These are phyloP conservation scores for Eudyptes chrysolophus DNA, from an alignment of 2,113 vertebrate genomes.

Conservation along the genomic window DNA sequence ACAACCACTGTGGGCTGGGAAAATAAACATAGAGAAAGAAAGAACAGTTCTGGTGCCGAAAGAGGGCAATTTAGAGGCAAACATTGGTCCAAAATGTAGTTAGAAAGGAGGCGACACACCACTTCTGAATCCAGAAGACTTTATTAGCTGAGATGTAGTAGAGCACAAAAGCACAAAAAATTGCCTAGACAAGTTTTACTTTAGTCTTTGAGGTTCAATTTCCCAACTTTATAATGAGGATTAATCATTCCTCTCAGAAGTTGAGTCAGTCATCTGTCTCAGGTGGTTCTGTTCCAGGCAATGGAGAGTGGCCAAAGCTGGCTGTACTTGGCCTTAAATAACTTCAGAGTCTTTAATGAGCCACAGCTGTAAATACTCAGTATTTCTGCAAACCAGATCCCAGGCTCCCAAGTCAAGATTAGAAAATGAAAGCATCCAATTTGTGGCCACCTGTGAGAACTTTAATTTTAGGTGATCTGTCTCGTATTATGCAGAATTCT, in stretches of 20 bases:
- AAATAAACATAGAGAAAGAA: not conserved
- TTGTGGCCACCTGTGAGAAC: not conserved
- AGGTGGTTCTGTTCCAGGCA: not conserved
- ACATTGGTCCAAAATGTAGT: not conserved
- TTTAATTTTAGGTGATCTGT: not conserved
- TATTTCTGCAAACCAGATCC: not conserved
- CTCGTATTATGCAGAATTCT: not conserved
- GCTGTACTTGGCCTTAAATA: not conserved
- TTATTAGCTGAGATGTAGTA: not conserved
- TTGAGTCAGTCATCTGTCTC: not conserved
- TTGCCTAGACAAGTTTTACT: not conserved
- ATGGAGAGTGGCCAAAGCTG: not conserved
- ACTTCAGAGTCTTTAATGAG: not conserved
- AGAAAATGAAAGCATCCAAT: not conserved
- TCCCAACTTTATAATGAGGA: not conserved
- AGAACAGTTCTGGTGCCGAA: not conserved
- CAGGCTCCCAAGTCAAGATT: not conserved
- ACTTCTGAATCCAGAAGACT: not conserved
- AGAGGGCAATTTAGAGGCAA: not conserved
- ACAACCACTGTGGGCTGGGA: not conserved
- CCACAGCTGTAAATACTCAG: not conserved
- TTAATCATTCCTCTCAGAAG: not conserved
- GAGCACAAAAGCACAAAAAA: not conserved
- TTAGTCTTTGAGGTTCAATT: not conserved
- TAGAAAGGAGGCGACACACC: not conserved